Evolutionary conservation across 1,140 invertebrate genomes (phyloP), one percentile per base, ranked within the genome.

Genomic region (Bombus affinis): DNA sequence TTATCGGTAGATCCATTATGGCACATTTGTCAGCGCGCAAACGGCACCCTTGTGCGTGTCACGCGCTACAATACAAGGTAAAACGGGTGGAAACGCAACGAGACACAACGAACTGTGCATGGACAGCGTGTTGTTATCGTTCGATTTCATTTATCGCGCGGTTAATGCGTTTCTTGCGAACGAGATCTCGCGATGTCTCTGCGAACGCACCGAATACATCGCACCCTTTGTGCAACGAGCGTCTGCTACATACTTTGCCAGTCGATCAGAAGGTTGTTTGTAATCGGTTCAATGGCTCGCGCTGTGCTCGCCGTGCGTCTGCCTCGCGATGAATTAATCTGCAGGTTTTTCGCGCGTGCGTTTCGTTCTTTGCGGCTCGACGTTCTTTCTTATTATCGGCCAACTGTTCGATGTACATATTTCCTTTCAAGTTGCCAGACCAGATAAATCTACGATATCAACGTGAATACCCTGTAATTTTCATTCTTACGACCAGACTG

Each of bases 151-250:
- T 89, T 74, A 89, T 89, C 79, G 82, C 81, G 68, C 37, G n/a
- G 47, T 70, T 89, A 89, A 89, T 88, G 87, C 83, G 74, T 88
- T 89, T 89, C 83, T 89, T 88, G 62, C 70, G 9, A 3, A 32
- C 71, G 32, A 62, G 53, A 62, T 78, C 73, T 77, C 75, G 57
- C 73, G n/a, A 47, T 65, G 74, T 86, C 53, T 62, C 65, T 42
- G 35, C 35, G 18, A 42, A 68, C 8, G 42, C 47, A 35, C 28
- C 74, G 66, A 39, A 62, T 80, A 53, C 83, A 84, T 79, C 65
- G 75, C 22, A 10, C 66, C 39, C 75, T 84, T 84, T 84, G 66
- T 78, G 74, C 74, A 47, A 15, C 5, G 57, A 18, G 8, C 74
- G 59, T 57, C 65, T 84, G 82, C 37, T 39, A 13, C 18, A 12